Evolutionary conservation across 2,888 invertebrate species (phyloP), one percentile per base, ranked within the genome.

Genomic region (Tiliacea aurago): DNA sequence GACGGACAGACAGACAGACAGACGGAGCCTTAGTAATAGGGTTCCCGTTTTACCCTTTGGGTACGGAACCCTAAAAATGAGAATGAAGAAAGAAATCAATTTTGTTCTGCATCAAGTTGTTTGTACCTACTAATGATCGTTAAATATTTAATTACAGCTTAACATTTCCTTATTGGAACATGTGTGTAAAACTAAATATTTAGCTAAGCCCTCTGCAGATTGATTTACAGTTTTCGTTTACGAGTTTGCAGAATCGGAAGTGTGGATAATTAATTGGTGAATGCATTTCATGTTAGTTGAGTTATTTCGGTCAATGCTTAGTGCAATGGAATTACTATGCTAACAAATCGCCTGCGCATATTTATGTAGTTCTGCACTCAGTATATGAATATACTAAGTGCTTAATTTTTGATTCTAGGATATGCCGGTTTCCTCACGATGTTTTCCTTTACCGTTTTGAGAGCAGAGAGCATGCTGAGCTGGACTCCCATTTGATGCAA

Each of bases 201-300:
- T 81, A 70, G 67, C 59, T 43, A 37, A 59, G 66, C n/a, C 58
- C 68, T 72, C 53, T 58, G 53, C 33, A 55, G 53, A 80, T 61
- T 71, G 76, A 70, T 81, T 83, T 72, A 68, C 53, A 81, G 65
- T 73, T 72, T 75, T 49, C 43, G 66, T 83, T 83, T 81, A 86
- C 51, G 74, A 73, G 43, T 86, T 80, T 43, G 58, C 73, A 70
- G 85, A 77, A 82, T 80, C 70, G 74, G 74, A 76, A 73, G 72
- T 67, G 47, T 55, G 49, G 64, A 15, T 49, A 66, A 74, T 82
- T 80, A 78, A 84, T 84, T 72, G 64, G 74, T 55, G n/a, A 64
- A 63, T 58, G 56, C 59, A 69, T 75, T 78, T 76, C 61, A 70
- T 69, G 72, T 67, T 59, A n/a, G 72, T 67, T 56, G n/a, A 64